Percentiles rank a stretch among this genome's conserved stretches.
phyloP scores from a whole-genome alignment of 92 coral and sea anemone genomes.

The Meandrina meandrites region DNA sequence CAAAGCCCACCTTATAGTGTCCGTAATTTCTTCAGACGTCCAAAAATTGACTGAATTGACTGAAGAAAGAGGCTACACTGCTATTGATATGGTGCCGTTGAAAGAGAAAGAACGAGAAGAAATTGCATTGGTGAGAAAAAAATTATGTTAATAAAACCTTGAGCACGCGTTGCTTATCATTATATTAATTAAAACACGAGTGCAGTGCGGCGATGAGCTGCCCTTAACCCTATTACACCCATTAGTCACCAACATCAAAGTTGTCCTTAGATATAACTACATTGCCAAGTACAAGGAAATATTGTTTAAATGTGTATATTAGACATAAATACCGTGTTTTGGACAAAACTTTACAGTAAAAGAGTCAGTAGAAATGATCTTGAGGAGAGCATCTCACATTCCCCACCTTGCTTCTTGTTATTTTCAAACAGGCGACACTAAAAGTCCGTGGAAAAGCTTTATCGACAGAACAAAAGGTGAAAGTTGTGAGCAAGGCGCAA shows the following conservation, averaged over 20 bases:
- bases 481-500: slow-evolving; percentile 67
- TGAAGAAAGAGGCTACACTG: slow-evolving; percentile 56
- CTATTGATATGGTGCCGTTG: slow-evolving; percentile 53
- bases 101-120: slow-evolving; percentile 61
- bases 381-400: background rate
- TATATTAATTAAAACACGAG: too few relatives aligned
- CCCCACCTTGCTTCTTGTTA: background rate
- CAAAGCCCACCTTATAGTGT: slow-evolving; percentile 59
- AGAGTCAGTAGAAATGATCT: background rate
- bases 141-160: too few relatives aligned
- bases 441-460: slow-evolving; percentile 84
- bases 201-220: too few relatives aligned
- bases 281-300: too few relatives aligned
- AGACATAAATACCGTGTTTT: background rate
- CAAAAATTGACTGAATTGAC: slow-evolving; percentile 66
- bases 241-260: too few relatives aligned
- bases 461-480: slow-evolving; percentile 73
- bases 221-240: too few relatives aligned
- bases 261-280: too few relatives aligned
- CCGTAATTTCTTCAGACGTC: slow-evolving; percentile 63
- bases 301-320: too few relatives aligned
- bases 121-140: slow-evolving; percentile 71
- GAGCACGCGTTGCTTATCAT: too few relatives aligned
- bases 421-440: slow-evolving; percentile 63
- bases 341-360: background rate